Base-by-base conservation (phyloP, 2,888 invertebrate genomes). In the Taenaris catops region DNA sequence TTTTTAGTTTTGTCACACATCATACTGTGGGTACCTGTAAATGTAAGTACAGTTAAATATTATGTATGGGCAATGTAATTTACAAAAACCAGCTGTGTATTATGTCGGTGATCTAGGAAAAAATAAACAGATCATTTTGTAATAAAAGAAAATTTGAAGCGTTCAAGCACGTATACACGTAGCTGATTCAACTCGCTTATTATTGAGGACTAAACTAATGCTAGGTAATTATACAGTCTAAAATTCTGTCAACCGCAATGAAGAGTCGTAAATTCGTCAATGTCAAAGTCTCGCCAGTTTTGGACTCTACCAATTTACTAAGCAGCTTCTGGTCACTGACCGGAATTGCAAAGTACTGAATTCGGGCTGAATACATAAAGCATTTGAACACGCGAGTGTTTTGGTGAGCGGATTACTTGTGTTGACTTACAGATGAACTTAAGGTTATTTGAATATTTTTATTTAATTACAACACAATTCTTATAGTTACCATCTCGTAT, bases 261-360 rank as follows among this genome's bases (percentile, higher is more conserved):
- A 35, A 41, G 39, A 48, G 45, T 55, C 48, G 63, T 78, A 78
- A 74, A 79, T 76, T 61, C 51, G 53, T 78, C 76, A 75, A 63
- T 51, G 53, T 78, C 78, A 73, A 63, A 51, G 75, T 69, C 71
- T 49, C 42, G 49, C 43, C 50, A 50, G 58, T 55, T 53, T 55
- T 48, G 29, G 20, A 39, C 44, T 41, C 41, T 37, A 35, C 43
- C 35, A 48, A 48, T 46, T 48, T 47, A 43, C 41, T 44, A 49
- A 49, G 36, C 40, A 49, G 44, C 19, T 32, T 17, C 26, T 44
- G 38, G 38, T 41, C 45, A 51, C 53, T 61, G 67, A 63, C 49
- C 48, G 38, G 68, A 68, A 70, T 71, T 44, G 45, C 44, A 54
- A 59, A 55, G 48, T 36, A 34, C 26, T 32, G 23, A 39, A 41